phyloP scores from a whole-genome alignment of 2,888 invertebrate genomes.

The Cryptocephalus primarius region DNA sequence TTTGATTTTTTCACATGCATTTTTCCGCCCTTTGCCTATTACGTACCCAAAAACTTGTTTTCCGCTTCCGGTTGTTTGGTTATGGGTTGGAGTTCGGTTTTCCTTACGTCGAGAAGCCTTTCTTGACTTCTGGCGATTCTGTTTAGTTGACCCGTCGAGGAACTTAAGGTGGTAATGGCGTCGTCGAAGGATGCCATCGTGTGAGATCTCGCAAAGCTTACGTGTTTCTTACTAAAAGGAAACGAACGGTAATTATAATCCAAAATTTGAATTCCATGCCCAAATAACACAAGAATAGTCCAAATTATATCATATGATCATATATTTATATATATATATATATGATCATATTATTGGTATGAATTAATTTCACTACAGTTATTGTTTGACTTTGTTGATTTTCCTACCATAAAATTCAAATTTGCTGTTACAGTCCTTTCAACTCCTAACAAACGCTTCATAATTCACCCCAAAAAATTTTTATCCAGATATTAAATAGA shows the following conservation, averaged over 20 bases:
- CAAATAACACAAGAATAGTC: too few relatives aligned
- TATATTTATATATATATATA: not conserved
- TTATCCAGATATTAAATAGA: too few relatives aligned
- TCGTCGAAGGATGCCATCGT: conserved; percentile 78
- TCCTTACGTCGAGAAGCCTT: conserved; percentile 63
- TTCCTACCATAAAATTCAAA: too few relatives aligned
- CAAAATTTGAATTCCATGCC: too few relatives aligned
- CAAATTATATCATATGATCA: not conserved
- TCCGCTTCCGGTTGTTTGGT: conserved; percentile 40
- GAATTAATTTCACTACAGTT: too few relatives aligned
- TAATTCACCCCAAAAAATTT: too few relatives aligned
- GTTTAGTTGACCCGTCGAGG: conserved; percentile 32
- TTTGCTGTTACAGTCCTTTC: too few relatives aligned
- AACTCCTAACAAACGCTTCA: too few relatives aligned
- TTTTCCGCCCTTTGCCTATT: too few relatives aligned
- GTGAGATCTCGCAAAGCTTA: conserved; percentile 81
- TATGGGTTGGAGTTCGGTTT: conserved; percentile 38
- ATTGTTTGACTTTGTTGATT: too few relatives aligned
- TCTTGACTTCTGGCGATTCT: conserved; percentile 50
- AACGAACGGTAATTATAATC: not conserved
- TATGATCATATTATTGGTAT: too few relatives aligned
- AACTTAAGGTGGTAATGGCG: conserved; percentile 40
- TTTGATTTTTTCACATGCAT: too few relatives aligned
- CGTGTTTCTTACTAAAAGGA: conserved; percentile 67
- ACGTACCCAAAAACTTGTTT: conserved; percentile 44